Evolutionary conservation across 1,140 invertebrate genomes (phyloP).

Genomic region (Apolygus lucorum): DNA sequence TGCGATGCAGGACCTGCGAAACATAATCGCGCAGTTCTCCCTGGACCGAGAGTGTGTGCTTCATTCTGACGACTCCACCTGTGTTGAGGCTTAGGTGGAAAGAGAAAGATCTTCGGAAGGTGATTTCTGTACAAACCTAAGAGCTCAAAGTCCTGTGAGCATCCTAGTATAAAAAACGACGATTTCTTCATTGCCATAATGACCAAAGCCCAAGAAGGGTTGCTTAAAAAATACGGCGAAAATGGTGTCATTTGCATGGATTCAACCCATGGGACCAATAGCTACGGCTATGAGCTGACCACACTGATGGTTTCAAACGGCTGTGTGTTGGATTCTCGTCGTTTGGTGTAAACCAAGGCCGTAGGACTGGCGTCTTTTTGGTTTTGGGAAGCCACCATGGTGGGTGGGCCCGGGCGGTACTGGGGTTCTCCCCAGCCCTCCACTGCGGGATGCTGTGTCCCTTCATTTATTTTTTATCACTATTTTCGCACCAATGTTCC

Average conservation of each 20-base stretch:
- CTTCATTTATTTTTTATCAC: too few relatives aligned
- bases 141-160: neutral
- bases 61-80: neutral
- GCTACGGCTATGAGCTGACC: neutral
- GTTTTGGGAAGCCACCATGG: too few relatives aligned
- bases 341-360: too few relatives aligned
- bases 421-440: too few relatives aligned
- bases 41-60: neutral
- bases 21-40: neutral
- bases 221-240: neutral
- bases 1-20: neutral
- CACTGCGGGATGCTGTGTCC: too few relatives aligned
- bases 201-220: neutral
- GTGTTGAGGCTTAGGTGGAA: neutral
- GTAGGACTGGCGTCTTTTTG: too few relatives aligned
- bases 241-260: neutral
- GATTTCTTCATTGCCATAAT: neutral
- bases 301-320: neutral
- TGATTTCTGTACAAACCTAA: constrained; percentile 4
- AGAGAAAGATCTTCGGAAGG: neutral
- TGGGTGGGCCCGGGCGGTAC: too few relatives aligned
- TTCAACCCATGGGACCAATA: neutral
- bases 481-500: too few relatives aligned
- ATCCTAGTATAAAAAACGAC: neutral
- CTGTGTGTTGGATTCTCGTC: too few relatives aligned